A percentile compares a stretch with the other conserved stretches of the same genome.
phyloP scores from a whole-genome alignment of 37 sponge, comb jelly and placozoan species.

The Petrosia ficiformis region DNA sequence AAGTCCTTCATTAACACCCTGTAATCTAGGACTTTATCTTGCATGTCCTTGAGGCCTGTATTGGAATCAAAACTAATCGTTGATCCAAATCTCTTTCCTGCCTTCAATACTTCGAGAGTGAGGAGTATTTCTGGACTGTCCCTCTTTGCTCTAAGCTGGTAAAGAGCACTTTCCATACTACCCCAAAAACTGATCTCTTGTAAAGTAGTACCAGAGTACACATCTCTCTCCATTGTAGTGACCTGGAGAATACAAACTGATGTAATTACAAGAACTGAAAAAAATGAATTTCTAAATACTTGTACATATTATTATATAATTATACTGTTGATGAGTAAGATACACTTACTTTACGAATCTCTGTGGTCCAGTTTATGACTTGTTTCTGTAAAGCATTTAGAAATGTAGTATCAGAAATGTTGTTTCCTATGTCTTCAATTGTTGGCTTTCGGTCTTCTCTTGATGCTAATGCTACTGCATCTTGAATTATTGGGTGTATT shows the following conservation, averaged over 20 bases:
- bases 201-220: constrained; percentile 91
- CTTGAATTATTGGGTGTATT: constrained; percentile 71
- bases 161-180: constrained; percentile 93
- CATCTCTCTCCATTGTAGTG: constrained; percentile 90
- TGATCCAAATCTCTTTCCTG: constrained; percentile 93
- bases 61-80: constrained; percentile 98
- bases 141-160: constrained; percentile 72
- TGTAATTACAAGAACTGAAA: background rate
- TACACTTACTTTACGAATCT: constrained; percentile 91
- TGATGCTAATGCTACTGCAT: constrained; percentile 65
- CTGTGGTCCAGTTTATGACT: constrained; percentile 92
- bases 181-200: constrained; percentile 99
- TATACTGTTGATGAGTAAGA: too few species aligned
- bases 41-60: constrained; percentile 91
- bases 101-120: constrained; percentile 93
- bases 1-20: constrained; percentile 95
- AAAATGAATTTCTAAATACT: too few species aligned
- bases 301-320: too few species aligned
- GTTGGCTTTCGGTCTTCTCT: constrained; percentile 50
- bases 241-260: constrained; percentile 55
- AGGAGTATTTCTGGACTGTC: constrained; percentile 85
- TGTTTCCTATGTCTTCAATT: constrained; percentile 70
- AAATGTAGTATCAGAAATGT: constrained; percentile 85
- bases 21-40: constrained; percentile 90
- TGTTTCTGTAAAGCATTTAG: constrained; percentile 94